Percentiles rank a stretch among this genome's conserved stretches.
phyloP scores from a whole-genome alignment of 2,113 vertebrate species.

The Tympanuchus pallidicinctus region DNA sequence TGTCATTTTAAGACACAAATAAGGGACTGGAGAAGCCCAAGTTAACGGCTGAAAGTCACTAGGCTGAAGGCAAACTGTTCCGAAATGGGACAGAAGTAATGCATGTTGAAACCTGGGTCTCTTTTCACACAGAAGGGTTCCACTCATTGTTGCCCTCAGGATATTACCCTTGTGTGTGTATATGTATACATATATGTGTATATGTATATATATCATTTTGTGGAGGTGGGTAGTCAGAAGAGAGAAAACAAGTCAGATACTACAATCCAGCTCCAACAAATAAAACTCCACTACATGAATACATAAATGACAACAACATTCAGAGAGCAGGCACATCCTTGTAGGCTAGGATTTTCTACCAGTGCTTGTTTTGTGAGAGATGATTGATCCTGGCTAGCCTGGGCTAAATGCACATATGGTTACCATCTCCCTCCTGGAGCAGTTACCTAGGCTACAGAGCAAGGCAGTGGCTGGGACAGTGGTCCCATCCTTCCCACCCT shows the following conservation, averaged over 20 bases:
- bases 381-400: neutral
- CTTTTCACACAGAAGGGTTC: neutral
- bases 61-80: slow-evolving; percentile 62
- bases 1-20: slow-evolving; percentile 36
- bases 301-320: neutral
- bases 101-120: slow-evolving; percentile 24
- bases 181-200: neutral
- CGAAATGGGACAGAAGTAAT: slow-evolving; percentile 54
- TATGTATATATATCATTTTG: neutral
- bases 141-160: neutral
- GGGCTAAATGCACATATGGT: neutral
- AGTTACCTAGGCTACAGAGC: neutral
- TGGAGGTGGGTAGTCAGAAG: neutral
- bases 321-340: neutral
- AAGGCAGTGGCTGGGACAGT: neutral
- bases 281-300: neutral
- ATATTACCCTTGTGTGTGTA: neutral
- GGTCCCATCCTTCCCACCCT: neutral
- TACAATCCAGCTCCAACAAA: neutral
- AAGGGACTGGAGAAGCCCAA: neutral
- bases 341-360: neutral
- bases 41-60: slow-evolving; percentile 35
- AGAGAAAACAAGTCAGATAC: neutral
- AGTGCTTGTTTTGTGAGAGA: neutral
- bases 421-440: neutral